A percentile compares a stretch with the other conserved stretches of the same genome.
phyloP scores from a whole-genome alignment of 2,888 invertebrate genomes.

The Sphaerophoria rueppellii region DNA sequence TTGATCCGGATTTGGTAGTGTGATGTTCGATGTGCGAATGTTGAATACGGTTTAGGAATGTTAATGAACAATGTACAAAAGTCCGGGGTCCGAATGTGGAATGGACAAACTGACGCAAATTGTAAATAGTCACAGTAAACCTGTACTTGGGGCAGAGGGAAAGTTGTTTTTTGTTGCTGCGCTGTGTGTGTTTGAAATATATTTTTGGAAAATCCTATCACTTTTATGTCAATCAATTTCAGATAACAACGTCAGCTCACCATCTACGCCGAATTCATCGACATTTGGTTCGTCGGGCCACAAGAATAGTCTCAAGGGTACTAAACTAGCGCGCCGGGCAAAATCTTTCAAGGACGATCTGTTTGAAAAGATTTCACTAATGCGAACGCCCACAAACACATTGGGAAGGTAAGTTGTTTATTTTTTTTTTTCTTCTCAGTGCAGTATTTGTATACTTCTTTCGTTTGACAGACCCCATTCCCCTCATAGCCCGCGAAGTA shows the following conservation, averaged over 20 bases:
- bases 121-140: conserved; percentile 17
- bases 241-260: conserved; percentile 81
- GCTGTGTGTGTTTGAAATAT: neutral
- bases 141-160: conserved; percentile 26
- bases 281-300: conserved; percentile 83
- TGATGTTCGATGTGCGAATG: conserved; percentile 31
- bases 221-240: conserved; percentile 46
- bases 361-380: conserved; percentile 93
- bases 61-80: conserved; percentile 30
- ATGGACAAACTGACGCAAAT: conserved; percentile 19
- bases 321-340: conserved; percentile 92
- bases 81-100: neutral
- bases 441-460: neutral
- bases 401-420: conserved; percentile 79
- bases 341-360: conserved; percentile 96
- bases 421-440: neutral
- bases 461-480: conserved; percentile 84
- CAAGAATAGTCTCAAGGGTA: conserved; percentile 90
- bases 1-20: conserved; percentile 61
- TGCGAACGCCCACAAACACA: conserved; percentile 89
- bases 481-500: conserved; percentile 86
- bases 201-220: conserved; percentile 16
- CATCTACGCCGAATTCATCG: conserved; percentile 80
- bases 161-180: conserved; percentile 34
- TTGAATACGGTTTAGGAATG: conserved; percentile 44